A percentile compares a stretch with the other conserved stretches of the same genome.
Evolutionary conservation across 2,113 vertebrate species (phyloP).

Genomic region (Oreocharis arfaki): DNA sequence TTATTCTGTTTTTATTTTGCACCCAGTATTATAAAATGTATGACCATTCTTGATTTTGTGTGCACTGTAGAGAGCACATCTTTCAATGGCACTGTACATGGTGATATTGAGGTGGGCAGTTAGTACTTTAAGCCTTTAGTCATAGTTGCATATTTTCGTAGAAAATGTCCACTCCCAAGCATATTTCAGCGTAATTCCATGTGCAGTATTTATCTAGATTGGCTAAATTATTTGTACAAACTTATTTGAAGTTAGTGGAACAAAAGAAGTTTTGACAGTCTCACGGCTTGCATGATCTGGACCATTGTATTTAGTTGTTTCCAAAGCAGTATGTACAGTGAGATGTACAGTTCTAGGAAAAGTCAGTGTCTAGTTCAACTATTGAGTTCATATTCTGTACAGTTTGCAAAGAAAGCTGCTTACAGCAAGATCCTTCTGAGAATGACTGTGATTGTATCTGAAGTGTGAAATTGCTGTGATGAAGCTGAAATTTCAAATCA

Average conservation of each 20-base stretch:
- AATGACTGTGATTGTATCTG: not conserved
- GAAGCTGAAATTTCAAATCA: not conserved
- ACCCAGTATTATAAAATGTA: not conserved
- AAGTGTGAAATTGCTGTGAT: not conserved
- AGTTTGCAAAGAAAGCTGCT: constrained; percentile 11
- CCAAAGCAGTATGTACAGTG: constrained; percentile 13
- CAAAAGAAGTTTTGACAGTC: constrained; percentile 18
- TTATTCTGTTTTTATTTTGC: not conserved
- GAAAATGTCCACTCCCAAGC: not conserved
- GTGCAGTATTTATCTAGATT: constrained; percentile 30
- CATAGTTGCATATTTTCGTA: not conserved
- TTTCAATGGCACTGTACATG: not conserved
- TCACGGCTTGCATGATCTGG: constrained; percentile 40
- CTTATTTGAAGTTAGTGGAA: constrained; percentile 46
- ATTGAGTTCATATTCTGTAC: not conserved
- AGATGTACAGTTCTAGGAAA: constrained; percentile 24
- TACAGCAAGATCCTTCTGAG: not conserved
- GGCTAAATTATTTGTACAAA: constrained; percentile 53
- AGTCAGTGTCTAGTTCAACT: not conserved
- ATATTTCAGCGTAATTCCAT: constrained; percentile 6
- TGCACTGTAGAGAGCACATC: not conserved
- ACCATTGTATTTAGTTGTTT: constrained; percentile 52
- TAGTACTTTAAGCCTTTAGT: constrained; percentile 21
- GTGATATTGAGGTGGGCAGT: not conserved
- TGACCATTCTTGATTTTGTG: not conserved